These are phyloP conservation scores for Hypotaenidia okinawae DNA, from an alignment of 2,797 vertebrate species.

Conservation along the genomic window DNA sequence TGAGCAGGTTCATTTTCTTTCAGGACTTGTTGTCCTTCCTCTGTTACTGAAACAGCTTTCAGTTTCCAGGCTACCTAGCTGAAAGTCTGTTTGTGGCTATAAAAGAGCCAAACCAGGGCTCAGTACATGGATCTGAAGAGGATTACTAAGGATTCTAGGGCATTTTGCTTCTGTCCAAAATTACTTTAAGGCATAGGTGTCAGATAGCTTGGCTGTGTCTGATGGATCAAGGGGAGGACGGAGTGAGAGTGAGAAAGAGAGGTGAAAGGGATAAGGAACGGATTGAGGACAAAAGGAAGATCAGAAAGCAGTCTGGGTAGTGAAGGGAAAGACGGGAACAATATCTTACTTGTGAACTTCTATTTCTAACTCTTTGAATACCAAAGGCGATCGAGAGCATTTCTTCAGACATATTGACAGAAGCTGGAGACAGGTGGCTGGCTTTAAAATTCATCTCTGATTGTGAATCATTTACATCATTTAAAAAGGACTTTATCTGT, in stretches of 20 bases:
- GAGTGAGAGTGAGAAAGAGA: constrained; percentile 71
- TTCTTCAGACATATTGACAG: constrained; percentile 31
- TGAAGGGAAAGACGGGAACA: constrained; percentile 64
- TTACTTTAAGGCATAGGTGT: constrained; percentile 78
- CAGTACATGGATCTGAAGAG: constrained; percentile 77
- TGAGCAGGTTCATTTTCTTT: constrained; percentile 67
- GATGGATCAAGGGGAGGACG: constrained; percentile 77
- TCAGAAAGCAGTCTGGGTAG: constrained; percentile 67
- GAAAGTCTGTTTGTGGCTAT: constrained; percentile 73
- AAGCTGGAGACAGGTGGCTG: not conserved
- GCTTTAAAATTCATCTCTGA: not conserved
- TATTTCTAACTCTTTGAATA: constrained; percentile 70
- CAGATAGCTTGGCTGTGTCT: constrained; percentile 73
- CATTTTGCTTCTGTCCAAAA: constrained; percentile 81
- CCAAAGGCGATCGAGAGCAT: not conserved
- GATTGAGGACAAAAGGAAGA: constrained; percentile 76
- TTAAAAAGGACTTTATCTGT: not conserved
- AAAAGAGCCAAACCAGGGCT: constrained; percentile 73
- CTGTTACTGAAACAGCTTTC: constrained; percentile 71
- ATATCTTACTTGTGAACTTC: constrained; percentile 74
- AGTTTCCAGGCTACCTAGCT: constrained; percentile 71
- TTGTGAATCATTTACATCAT: not conserved
- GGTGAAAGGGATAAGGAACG: constrained; percentile 78
- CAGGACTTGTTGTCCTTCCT: constrained; percentile 69
- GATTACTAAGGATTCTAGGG: constrained; percentile 81